Evolutionary conservation across 2,797 vertebrate genomes (phyloP).

Genomic region (Myoxocephalus aenaeus): DNA sequence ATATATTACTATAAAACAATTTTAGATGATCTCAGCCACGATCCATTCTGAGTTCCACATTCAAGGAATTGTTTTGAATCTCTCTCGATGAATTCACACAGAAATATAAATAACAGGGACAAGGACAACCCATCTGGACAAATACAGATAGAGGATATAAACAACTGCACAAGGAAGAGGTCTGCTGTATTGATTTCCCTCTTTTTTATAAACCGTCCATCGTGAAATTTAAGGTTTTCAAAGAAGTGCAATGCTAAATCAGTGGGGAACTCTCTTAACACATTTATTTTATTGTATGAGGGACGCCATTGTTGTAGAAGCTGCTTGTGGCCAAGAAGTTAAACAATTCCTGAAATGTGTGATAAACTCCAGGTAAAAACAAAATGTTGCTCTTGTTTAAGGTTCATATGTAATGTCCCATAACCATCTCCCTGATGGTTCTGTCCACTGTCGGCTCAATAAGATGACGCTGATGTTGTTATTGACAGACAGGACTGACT

Average conservation of each 20-base stretch:
- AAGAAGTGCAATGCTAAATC: neutral
- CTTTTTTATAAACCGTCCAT: neutral
- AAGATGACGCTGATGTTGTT: constrained; percentile 12
- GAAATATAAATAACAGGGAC: no score
- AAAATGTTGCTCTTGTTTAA: neutral
- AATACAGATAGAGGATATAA: no score
- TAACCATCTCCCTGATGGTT: neutral
- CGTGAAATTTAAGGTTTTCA: neutral
- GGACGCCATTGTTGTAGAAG: neutral
- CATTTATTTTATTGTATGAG: neutral
- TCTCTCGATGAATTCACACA: no score
- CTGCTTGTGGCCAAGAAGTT: neutral
- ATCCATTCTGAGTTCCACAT: neutral
- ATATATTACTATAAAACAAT: neutral
- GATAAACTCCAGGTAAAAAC: no score
- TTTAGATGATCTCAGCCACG: neutral
- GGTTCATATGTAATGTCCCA: no score
- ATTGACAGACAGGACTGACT: constrained; percentile 30
- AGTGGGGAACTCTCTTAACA: neutral
- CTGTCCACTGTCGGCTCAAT: neutral
- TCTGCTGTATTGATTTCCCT: no score
- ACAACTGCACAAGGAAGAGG: no score
- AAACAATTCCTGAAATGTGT: neutral
- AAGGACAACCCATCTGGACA: no score
- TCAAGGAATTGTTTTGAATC: no score